phyloP scores from a whole-genome alignment of 2,113 vertebrate species.

The Mastomys coucha region DNA sequence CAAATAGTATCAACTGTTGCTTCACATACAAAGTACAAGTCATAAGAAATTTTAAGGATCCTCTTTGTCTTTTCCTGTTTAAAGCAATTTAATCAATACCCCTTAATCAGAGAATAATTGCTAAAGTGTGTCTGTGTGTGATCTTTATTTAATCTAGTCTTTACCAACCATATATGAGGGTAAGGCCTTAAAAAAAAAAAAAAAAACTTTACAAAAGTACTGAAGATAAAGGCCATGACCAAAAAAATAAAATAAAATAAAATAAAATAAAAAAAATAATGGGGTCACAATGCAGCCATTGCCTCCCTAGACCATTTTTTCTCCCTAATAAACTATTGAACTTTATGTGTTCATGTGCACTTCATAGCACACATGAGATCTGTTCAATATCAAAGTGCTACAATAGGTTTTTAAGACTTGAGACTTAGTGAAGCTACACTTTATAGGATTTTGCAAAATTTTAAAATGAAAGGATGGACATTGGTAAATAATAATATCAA shows the following conservation, averaged over 20 bases:
- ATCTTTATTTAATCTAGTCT: conserved; percentile 66
- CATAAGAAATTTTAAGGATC: conserved; percentile 57
- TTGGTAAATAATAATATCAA: conserved; percentile 60
- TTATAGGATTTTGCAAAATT: conserved; percentile 41
- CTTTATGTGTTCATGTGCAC: conserved; percentile 9
- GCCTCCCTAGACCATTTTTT: conserved; percentile 48
- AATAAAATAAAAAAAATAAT: conserved; percentile 16
- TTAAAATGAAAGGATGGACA: background rate
- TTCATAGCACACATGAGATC: conserved; percentile 60
- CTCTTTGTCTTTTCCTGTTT: conserved; percentile 38
- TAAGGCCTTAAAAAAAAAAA: conserved; percentile 3
- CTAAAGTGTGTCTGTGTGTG: conserved; percentile 60
- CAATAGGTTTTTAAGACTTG: conserved; percentile 44
- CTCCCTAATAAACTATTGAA: conserved; percentile 69
- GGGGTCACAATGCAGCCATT: background rate
- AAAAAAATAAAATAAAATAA: conserved; percentile 52
- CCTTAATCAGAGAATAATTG: conserved; percentile 61
- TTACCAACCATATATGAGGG: conserved; percentile 44
- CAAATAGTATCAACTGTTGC: conserved; percentile 63
- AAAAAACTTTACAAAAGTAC: conserved; percentile 47
- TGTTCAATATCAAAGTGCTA: conserved; percentile 64
- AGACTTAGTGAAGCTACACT: conserved; percentile 59
- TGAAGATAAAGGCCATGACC: conserved; percentile 62
- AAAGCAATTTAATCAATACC: conserved; percentile 62
- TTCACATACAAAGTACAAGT: conserved; percentile 55